These are phyloP conservation scores for Cantharis rustica DNA, from an alignment of 2,888 invertebrate species.

Conservation along the genomic window DNA sequence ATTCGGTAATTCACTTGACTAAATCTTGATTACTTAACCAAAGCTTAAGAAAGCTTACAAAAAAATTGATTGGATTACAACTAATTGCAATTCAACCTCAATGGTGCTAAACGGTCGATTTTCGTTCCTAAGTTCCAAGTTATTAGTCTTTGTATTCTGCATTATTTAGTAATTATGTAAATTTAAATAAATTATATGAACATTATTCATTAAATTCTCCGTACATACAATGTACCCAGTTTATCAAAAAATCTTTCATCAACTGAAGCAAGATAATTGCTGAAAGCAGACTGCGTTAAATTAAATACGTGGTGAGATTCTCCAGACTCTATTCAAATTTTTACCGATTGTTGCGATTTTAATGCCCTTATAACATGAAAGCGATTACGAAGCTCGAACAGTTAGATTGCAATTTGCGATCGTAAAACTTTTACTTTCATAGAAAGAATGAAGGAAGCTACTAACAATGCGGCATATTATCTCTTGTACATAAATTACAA, in stretches of 20 bases:
- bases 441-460: not conserved
- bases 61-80: too few relatives aligned
- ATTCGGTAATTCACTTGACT: not conserved
- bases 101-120: too few relatives aligned
- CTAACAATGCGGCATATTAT: not conserved
- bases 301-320: not conserved
- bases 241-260: not conserved
- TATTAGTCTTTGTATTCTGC: too few relatives aligned
- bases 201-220: not conserved
- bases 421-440: not conserved
- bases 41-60: too few relatives aligned
- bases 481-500: not conserved
- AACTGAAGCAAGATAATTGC: not conserved
- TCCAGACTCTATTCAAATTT: not conserved
- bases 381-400: not conserved
- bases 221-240: not conserved
- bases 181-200: not conserved
- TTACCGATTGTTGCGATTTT: not conserved
- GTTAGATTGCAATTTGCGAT: not conserved
- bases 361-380: not conserved
- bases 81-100: too few relatives aligned
- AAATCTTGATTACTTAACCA: not conserved
- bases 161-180: too few relatives aligned
- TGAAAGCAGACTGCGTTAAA: not conserved
- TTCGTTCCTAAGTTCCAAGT: too few relatives aligned